Percentiles rank a stretch among this genome's conserved stretches.
phyloP scores from a whole-genome alignment of 2,888 invertebrate species.

The Gasteruption jaculator region DNA sequence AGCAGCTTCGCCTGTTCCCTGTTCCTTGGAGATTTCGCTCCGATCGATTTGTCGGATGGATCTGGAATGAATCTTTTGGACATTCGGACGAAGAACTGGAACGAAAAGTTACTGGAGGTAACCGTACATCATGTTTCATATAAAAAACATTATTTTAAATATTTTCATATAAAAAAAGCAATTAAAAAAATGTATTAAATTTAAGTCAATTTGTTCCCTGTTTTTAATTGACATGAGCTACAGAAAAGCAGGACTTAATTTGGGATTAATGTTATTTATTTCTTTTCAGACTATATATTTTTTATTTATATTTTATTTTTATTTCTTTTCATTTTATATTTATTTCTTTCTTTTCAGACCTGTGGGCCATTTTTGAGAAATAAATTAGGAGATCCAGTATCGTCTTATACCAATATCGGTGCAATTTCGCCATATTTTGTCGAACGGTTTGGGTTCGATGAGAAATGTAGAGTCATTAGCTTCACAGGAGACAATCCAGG shows the following conservation, averaged over 20 bases:
- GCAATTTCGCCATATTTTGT: slow-evolving; percentile 75
- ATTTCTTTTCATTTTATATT: too few species aligned
- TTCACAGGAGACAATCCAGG: slow-evolving; percentile 97
- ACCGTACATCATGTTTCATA: too few species aligned
- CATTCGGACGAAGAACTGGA: slow-evolving; percentile 75
- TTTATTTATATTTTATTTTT: not conserved
- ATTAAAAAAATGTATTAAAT: too few species aligned
- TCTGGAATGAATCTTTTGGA: slow-evolving; percentile 96
- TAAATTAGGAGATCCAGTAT: slow-evolving; percentile 73
- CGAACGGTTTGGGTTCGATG: slow-evolving; percentile 78
- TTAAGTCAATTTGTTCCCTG: not conserved
- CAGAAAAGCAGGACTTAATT: too few species aligned
- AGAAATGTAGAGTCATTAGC: slow-evolving; percentile 75
- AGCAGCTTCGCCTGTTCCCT: slow-evolving; percentile 90
- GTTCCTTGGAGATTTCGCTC: slow-evolving; percentile 81
- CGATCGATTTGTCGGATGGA: slow-evolving; percentile 88
- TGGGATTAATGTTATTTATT: too few species aligned
- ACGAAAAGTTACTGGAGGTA: slow-evolving; percentile 68
- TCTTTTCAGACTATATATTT: too few species aligned
- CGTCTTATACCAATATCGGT: slow-evolving; percentile 69
- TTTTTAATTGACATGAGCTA: not conserved
- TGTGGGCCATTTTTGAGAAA: slow-evolving; percentile 70
- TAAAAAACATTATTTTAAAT: not conserved
- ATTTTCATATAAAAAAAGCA: not conserved
- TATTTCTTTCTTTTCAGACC: slow-evolving; percentile 52